Evolutionary conservation across 1,140 invertebrate species (phyloP).

Genomic region (Panulirus ornatus): DNA sequence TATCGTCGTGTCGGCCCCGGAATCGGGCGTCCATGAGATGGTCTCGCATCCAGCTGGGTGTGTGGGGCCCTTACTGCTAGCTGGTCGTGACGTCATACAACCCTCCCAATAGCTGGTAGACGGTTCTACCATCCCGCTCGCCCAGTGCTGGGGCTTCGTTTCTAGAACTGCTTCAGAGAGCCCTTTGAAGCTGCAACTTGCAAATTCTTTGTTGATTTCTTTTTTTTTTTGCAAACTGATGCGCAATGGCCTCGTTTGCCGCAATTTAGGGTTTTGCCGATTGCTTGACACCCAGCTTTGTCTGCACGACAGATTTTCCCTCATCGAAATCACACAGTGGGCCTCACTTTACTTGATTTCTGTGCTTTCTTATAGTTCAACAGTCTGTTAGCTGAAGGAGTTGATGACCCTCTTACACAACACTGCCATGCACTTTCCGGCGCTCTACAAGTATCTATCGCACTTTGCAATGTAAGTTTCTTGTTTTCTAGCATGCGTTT

Average conservation of each 20-base stretch:
- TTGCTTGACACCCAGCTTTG: neutral
- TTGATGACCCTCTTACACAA: neutral
- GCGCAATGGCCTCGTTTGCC: constrained; percentile 1
- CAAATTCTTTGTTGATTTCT: no score
- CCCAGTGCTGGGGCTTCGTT: neutral
- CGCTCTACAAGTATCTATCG: constrained; percentile 34
- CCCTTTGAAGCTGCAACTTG: no score
- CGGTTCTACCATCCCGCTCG: no score
- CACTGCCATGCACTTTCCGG: constrained; percentile 6
- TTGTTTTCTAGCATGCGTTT: constrained; percentile 41
- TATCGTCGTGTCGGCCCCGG: neutral
- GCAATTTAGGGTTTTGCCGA: neutral
- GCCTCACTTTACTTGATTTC: neutral
- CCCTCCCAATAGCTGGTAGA: neutral
- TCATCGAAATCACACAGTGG: neutral
- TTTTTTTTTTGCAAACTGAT: neutral
- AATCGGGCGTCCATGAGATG: constrained; percentile 10
- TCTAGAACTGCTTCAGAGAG: neutral
- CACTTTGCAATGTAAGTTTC: neutral
- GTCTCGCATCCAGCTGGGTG: neutral
- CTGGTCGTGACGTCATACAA: neutral
- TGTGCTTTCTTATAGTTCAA: neutral
- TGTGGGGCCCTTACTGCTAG: neutral
- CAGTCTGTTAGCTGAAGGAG: neutral
- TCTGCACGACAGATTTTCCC: neutral